Conservation (phyloP, 2,888 invertebrate species). For the Ectemnius continuus region DNA sequence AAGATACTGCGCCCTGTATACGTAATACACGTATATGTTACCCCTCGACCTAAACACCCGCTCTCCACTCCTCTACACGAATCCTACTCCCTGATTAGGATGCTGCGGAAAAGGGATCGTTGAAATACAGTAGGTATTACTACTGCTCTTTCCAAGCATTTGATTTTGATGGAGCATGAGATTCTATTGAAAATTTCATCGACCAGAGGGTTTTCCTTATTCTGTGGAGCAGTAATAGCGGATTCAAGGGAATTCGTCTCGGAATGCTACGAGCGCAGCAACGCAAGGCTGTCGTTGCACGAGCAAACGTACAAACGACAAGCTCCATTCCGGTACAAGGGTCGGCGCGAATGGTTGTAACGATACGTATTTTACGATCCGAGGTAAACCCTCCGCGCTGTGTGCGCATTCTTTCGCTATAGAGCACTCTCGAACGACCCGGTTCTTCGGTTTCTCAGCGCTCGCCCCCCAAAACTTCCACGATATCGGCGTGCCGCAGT, state of each 20-base stretch:
- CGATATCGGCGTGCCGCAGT: constrained; percentile 35
- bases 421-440: background rate
- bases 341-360: constrained; percentile 47
- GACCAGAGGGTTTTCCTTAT: constrained; percentile 50
- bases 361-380: constrained; percentile 56
- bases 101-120: background rate
- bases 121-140: too few relatives aligned
- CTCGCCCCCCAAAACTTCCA: constrained; percentile 42
- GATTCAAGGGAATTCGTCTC: constrained; percentile 41
- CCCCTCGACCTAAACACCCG: constrained; percentile 36
- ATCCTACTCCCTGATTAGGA: constrained; percentile 34
- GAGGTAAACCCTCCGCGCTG: constrained; percentile 19
- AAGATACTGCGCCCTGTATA: constrained; percentile 53
- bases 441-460: constrained; percentile 14
- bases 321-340: constrained; percentile 46
- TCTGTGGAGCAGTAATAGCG: constrained; percentile 13
- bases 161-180: background rate
- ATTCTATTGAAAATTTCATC: too few relatives aligned
- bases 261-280: constrained; percentile 13
- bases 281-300: constrained; percentile 35
- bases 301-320: constrained; percentile 41
- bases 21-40: constrained; percentile 56
- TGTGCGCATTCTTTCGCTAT: constrained; percentile 21
- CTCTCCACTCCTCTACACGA: constrained; percentile 30
- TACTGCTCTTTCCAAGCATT: background rate